Base-by-base conservation (phyloP, 37 sponge, comb jelly and placozoan species). In the Tethya wilhelma region DNA sequence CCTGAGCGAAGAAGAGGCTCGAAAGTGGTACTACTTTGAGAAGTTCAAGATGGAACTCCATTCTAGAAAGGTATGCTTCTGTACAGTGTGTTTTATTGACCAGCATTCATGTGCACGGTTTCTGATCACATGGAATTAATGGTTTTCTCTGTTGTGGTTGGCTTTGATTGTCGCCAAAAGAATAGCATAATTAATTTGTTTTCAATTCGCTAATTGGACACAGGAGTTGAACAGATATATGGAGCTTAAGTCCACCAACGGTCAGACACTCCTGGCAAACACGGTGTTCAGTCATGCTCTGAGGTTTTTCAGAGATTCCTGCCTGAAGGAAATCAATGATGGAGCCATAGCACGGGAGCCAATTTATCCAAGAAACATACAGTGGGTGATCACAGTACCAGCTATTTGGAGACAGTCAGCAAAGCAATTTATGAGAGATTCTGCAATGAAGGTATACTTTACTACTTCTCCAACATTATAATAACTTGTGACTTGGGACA, bases 331-430 rank as follows among this genome's bases (percentile, higher is more conserved):
- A 59, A 29, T 91, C 0, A 55, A 64, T 39, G 91, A 91, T 0
- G 38, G 80, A 1, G 59, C 75, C 1, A 9, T 58, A 39, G 67
- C 75, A 5, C 59, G 66, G 26, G 58, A 45, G 5, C 28, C 44
- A 8, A 67, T 81, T 11, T 46, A 67, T 43, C 41, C 43, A 17
- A 59, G 66, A 9, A 79, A 89, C 42, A 79, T 92, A 31, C 85
- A 82, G n/a, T 92, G 93, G 93, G 93, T 92, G 30, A 84, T 92
- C 71, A 92, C 93, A 0, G 88, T 92, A 0, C 93, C 93, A 29
- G 93, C 93, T 28, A 92, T 92, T 53, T 92, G 93, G 93, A 86
- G 85, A 37, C 88, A 74, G 28, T 87, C 88, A 41, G 93, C 93
- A 36, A 92, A 86, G 34, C 93, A 92, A 44, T 87, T 87, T 56